Conservation (phyloP, 1,140 invertebrate species). For the Polypedilum pembai region DNA sequence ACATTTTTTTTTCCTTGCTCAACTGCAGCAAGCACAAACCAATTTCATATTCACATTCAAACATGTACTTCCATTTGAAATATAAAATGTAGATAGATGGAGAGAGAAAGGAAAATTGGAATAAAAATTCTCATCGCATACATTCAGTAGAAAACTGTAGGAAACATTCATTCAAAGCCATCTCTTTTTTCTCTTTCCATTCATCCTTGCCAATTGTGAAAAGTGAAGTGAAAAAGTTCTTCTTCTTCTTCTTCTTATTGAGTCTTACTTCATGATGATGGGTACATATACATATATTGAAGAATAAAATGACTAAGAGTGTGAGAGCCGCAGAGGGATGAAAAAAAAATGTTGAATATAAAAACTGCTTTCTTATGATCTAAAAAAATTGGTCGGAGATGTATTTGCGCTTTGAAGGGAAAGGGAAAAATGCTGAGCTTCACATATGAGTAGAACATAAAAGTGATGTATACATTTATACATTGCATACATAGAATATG, state of each 20-base stretch:
- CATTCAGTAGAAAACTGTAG: background rate
- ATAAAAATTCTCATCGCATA: constrained; percentile 12
- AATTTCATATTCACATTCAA: constrained; percentile 19
- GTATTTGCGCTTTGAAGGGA: background rate
- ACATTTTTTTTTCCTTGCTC: background rate
- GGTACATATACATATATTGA: background rate
- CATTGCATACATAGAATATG: constrained; percentile 9
- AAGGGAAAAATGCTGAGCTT: constrained; percentile 7
- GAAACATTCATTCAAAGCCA: background rate
- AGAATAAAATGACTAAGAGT: background rate
- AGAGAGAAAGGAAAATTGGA: background rate
- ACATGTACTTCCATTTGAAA: constrained; percentile 7
- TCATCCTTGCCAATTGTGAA: constrained; percentile 17
- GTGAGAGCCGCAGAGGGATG: background rate
- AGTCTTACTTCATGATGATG: background rate
- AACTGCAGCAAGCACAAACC: constrained; percentile 10
- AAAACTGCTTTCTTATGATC: constrained; percentile 27
- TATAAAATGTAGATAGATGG: background rate
- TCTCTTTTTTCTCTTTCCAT: background rate
- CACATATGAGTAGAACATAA: constrained; percentile 14
- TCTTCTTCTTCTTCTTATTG: background rate
- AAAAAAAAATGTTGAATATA: constrained; percentile 17
- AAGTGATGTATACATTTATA: constrained; percentile 6
- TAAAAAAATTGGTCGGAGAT: constrained; percentile 21
- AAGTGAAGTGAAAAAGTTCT: constrained; percentile 17